These are phyloP conservation scores for Diabrotica undecimpunctata DNA, from an alignment of 1,140 invertebrate species.

Conservation along the genomic window DNA sequence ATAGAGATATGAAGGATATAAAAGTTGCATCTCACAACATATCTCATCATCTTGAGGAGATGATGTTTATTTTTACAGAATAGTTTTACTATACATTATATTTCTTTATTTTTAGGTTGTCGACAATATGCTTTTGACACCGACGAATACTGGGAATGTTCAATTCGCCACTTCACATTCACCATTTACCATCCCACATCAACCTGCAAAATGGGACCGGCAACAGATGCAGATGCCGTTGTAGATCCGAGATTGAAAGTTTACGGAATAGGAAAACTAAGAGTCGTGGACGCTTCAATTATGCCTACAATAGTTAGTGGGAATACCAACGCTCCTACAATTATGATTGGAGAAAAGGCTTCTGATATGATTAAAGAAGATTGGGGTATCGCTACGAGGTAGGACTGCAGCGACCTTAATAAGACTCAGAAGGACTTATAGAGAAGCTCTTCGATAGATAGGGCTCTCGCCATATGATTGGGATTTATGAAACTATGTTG, in stretches of 20 bases:
- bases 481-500: too few relatives aligned
- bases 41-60: too few relatives aligned
- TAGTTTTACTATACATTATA: too few relatives aligned
- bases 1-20: too few relatives aligned
- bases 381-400: constrained; percentile 47
- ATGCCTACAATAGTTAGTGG: constrained; percentile 63
- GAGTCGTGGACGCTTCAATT: constrained; percentile 62
- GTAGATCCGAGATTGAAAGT: constrained; percentile 66
- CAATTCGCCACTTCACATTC: constrained; percentile 74
- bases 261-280: constrained; percentile 54
- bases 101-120: constrained; percentile 70
- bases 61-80: too few relatives aligned
- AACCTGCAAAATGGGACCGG: constrained; percentile 84
- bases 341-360: constrained; percentile 66
- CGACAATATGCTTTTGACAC: constrained; percentile 65
- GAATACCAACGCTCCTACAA: constrained; percentile 62
- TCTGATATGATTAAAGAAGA: constrained; percentile 63
- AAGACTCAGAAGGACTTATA: too few relatives aligned
- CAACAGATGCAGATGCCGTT: constrained; percentile 69
- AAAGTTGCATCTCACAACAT: too few relatives aligned
- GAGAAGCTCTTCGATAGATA: too few relatives aligned
- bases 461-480: too few relatives aligned
- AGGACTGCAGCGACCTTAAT: not conserved
- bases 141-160: constrained; percentile 85
- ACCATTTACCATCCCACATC: constrained; percentile 83